Percentiles rank a stretch among this genome's conserved stretches.
Evolutionary conservation across 1,140 invertebrate genomes (phyloP).

Genomic region (Bombus sylvicola): DNA sequence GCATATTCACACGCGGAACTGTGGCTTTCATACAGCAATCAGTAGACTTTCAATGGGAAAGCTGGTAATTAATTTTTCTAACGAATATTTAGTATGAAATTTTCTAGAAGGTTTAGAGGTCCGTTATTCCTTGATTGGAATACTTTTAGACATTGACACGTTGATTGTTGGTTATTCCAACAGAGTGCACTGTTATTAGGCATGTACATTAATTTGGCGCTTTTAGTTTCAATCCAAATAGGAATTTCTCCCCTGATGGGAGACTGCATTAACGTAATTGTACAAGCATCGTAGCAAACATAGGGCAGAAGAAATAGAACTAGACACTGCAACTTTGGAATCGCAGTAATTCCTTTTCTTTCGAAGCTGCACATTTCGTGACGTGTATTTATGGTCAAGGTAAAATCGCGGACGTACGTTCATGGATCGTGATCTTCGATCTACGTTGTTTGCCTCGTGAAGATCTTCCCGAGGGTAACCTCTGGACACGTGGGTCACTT

Average conservation of each 20-base stretch:
- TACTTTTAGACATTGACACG: not conserved
- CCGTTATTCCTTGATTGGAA: no score
- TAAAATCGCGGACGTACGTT: not conserved
- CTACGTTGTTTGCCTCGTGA: slow-evolving; percentile 1
- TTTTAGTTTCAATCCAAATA: not conserved
- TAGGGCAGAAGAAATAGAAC: not conserved
- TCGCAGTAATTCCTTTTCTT: not conserved
- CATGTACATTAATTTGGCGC: not conserved
- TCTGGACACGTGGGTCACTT: not conserved
- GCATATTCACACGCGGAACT: no score
- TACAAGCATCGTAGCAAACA: not conserved
- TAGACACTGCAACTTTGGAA: not conserved
- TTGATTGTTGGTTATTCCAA: not conserved
- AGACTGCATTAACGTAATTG: not conserved
- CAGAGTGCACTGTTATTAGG: not conserved
- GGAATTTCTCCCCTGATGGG: not conserved
- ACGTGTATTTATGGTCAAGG: slow-evolving; percentile 11
- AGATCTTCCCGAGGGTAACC: not conserved
- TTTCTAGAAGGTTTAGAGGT: not conserved
- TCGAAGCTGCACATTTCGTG: not conserved
- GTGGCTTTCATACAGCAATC: no score
- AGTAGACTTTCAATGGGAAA: not conserved
- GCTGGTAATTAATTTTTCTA: not conserved
- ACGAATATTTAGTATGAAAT: not conserved
- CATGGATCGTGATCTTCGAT: slow-evolving; percentile 25